These are phyloP conservation scores for Aplodontia rufa DNA, from an alignment of 2,113 vertebrate genomes.

Conservation along the genomic window DNA sequence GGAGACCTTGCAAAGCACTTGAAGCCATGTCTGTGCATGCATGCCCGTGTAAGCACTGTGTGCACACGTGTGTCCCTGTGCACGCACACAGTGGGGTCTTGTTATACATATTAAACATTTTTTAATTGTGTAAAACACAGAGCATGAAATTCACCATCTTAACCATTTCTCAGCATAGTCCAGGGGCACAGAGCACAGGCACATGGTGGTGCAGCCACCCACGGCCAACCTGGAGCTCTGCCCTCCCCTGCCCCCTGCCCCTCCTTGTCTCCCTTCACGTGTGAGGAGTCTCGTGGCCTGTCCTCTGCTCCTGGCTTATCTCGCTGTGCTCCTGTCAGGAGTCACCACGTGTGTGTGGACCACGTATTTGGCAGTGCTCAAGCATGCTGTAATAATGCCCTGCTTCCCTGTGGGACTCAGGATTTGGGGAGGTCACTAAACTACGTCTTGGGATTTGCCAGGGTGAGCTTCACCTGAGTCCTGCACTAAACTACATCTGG, in stretches of 20 bases:
- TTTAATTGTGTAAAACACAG: not conserved
- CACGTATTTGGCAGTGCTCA: too few species aligned
- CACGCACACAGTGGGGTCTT: not conserved
- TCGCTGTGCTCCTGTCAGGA: too few species aligned
- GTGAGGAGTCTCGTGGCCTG: too few species aligned
- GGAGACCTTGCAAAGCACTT: rapidly evolving
- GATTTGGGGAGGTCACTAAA: too few species aligned
- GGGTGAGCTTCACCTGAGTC: rapidly evolving
- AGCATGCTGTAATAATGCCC: too few species aligned
- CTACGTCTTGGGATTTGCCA: rapidly evolving
- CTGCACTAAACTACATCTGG: too few species aligned
- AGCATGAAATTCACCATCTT: not conserved
- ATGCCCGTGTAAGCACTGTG: too few species aligned
- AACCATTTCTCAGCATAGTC: rapidly evolving
- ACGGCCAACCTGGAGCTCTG: rapidly evolving
- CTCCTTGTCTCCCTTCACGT: too few species aligned
- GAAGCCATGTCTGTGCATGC: not conserved
- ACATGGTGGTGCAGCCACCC: rapidly evolving
- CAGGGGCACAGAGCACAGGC: not conserved
- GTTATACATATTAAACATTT: not conserved
- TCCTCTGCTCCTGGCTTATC: too few species aligned
- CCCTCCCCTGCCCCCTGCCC: rapidly evolving
- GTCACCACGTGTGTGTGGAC: too few species aligned
- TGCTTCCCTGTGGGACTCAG: not conserved
- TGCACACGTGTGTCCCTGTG: not conserved